Evolutionary conservation across 2,113 vertebrate genomes (phyloP), one percentile per base, ranked within the genome.

Genomic region (Xiphophorus hellerii): DNA sequence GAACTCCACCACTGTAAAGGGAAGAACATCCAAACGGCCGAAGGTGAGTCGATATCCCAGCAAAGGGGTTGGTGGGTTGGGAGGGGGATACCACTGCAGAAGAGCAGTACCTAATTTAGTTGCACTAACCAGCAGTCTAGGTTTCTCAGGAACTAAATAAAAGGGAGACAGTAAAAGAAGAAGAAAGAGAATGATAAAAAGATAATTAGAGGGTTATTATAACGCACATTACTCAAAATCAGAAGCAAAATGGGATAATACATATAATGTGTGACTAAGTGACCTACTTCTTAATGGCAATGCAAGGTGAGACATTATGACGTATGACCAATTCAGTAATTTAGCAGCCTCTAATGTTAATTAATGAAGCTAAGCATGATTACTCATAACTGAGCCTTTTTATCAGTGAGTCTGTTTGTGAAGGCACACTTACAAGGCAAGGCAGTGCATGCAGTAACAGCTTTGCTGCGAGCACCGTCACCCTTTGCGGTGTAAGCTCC

Each of bases 401-500:
- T 51, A 22, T 62, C 51, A 29, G 27, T 66, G 10, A 67, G 51
- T 30, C 10, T 44, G 44, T 67, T 10, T 75, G 51, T 42, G 62
- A 9, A 12, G 37, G 31, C 28, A 74, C 33, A 88, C 93, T 95
- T 95, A 98, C 97, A 88, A 94, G 97, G 96, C 82, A 96, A 94
- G 58, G 95, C 95, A 44, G 97, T 97, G 87, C 96, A 96, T 77
- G 96, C 87, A 6, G 95, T 80, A 68, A 95, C 96, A 63, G 97
- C 94, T 88, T 97, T 98, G 95, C 97, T 98, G 82, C 97, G 96
- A 78, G 96, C 96, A 62, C 98, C 98, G 2, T 99, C 97, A 73
- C 97, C 98, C 93, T 98, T 99, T n/a, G 97, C 97, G 42, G 97
- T 99, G 78, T 99, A 99, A 67, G 97, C 97, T 84, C 97, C 97